Conservation (phyloP, 2,888 invertebrate genomes). For the Megalurothrips usitatus region DNA sequence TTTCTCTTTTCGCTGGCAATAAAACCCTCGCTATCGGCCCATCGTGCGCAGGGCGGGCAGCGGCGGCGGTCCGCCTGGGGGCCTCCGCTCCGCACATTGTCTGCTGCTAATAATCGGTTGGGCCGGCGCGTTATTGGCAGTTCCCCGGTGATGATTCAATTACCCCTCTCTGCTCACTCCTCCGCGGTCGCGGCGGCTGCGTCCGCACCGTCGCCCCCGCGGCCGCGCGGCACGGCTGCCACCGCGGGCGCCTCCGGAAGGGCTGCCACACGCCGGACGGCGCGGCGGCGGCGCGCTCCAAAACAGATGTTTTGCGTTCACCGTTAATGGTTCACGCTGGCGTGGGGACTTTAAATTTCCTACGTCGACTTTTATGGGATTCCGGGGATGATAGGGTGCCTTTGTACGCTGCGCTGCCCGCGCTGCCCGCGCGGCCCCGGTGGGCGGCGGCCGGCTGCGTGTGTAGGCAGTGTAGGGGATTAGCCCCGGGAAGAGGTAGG, state of each 20-base stretch:
- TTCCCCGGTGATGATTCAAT: neutral
- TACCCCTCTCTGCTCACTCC: neutral
- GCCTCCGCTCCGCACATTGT: too few species aligned
- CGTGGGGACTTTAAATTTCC: neutral
- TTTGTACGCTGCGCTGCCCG: neutral
- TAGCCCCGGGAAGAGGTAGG: neutral
- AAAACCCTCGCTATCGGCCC: neutral
- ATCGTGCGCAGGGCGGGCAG: too few species aligned
- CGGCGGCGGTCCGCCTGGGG: too few species aligned
- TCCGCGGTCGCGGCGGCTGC: neutral
- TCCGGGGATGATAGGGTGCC: neutral
- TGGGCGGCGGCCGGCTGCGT: neutral
- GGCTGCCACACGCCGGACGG: neutral
- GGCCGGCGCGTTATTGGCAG: neutral
- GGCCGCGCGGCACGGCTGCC: neutral
- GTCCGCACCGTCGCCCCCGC: neutral
- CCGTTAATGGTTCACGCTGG: neutral
- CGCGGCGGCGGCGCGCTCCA: too few species aligned
- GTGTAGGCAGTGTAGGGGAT: neutral
- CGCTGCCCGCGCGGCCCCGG: neutral
- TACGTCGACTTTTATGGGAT: neutral
- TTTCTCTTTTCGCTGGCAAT: neutral
- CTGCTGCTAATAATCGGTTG: neutral
- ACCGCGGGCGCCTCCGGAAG: neutral
- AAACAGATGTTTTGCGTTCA: neutral